Base-by-base conservation (phyloP, 2,797 vertebrate genomes). In the Clarias pachynema region DNA sequence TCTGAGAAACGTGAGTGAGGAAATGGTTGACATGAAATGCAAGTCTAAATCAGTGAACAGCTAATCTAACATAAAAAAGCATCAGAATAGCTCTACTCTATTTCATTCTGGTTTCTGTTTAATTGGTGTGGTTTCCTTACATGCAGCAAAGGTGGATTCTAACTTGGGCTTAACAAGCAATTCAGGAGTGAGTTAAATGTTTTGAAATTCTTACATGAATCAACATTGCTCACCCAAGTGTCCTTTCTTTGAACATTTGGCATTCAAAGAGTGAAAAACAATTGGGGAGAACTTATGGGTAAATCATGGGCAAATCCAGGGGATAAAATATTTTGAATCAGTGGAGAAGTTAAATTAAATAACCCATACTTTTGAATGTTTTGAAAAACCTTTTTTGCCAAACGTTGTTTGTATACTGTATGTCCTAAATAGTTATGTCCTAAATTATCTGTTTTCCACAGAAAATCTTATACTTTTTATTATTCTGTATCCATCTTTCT, bases 371-470 rank as follows among this genome's bases (percentile, higher is more conserved):
- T 15, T 49, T 7, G 16, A 0, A 56, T 74, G 5, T 56, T 40
- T 40, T 31, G 15, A 29, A 69, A 72, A 57, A 29, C 9, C 92
- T 88, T 63, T 82, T 14, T 85, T 89, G 91, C 92, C 94, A 94
- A 91, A 91, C 87, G 89, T 91, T 90, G 86, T 88, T 40, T 40
- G 37, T 40, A 37, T 3, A 34, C 2, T 44, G 2, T 49, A 49
- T 12, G 44, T 49, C 44, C 10, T 12, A 49, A 49, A 49, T 49
- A 12, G 10, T 12, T 12, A 49, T 49, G 44, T 49, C 44, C 44
- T 49, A 49, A 49, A 49, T 89, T 85, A 59, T 82, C 20, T 74
- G 84, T 90, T 91, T 91, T 84, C 79, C 73, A 31, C 84, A 24
- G 66, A 68, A 70, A 14, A 49, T 56, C 44, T 60, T 29, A 34